phyloP scores from a whole-genome alignment of 2,888 invertebrate genomes.

The Amphipyra berbera region DNA sequence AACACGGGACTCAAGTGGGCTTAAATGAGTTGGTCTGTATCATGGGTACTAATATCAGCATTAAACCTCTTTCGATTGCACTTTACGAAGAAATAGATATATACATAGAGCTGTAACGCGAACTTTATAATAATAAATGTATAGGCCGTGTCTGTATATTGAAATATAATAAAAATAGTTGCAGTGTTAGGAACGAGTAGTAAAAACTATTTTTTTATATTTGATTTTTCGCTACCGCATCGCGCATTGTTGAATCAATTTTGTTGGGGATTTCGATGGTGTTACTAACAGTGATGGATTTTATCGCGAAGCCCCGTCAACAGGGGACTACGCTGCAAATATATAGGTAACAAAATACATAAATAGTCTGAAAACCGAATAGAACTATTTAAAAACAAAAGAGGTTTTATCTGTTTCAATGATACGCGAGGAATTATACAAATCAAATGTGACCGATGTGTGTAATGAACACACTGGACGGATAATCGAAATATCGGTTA shows the following conservation, averaged over 20 bases:
- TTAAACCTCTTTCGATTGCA: slow-evolving; percentile 60
- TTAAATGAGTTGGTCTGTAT: slow-evolving; percentile 66
- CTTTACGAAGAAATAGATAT: slow-evolving; percentile 56
- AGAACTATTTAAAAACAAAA: slow-evolving; percentile 15
- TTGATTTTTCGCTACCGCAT: slow-evolving; percentile 36
- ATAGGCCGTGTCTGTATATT: slow-evolving; percentile 52
- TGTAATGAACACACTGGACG: no score
- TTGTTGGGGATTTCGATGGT: slow-evolving; percentile 22
- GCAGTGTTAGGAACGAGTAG: slow-evolving; percentile 51
- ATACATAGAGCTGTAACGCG: slow-evolving; percentile 53
- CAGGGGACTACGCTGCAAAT: slow-evolving; percentile 17
- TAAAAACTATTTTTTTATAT: slow-evolving; percentile 41
- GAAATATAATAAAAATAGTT: slow-evolving; percentile 48
- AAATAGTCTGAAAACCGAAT: slow-evolving; percentile 14
- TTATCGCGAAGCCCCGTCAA: slow-evolving; percentile 21
- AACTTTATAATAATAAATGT: slow-evolving; percentile 45
- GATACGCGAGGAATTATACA: slow-evolving; percentile 3
- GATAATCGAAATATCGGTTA: no score
- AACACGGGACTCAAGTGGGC: slow-evolving; percentile 86
- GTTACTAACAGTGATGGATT: slow-evolving; percentile 25
- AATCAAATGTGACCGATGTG: no score
- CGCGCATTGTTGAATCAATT: slow-evolving; percentile 21
- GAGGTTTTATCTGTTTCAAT: slow-evolving; percentile 14
- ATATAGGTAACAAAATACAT: slow-evolving; percentile 12
- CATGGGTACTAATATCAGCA: slow-evolving; percentile 61